phyloP scores from a whole-genome alignment of 2,797 vertebrate genomes.

The Sebastolobus altivelis region DNA sequence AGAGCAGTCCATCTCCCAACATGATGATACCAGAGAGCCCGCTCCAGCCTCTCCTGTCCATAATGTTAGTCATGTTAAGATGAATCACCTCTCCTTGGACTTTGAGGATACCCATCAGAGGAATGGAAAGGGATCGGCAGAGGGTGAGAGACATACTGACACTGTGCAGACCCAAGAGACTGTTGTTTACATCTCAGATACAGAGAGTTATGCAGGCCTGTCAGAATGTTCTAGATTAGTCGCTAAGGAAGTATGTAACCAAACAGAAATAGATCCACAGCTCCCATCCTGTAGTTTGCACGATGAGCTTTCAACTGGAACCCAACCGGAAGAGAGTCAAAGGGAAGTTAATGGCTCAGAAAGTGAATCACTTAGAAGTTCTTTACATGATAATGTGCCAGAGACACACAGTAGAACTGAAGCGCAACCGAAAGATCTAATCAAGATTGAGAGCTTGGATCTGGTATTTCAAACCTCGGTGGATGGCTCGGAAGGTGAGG shows the following conservation, averaged over 20 bases:
- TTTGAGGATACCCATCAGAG: conserved; percentile 9
- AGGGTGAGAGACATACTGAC: not conserved
- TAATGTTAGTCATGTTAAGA: conserved; percentile 31
- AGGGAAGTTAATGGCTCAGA: not conserved
- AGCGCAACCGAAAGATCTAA: conserved; percentile 12
- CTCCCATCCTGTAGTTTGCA: not conserved
- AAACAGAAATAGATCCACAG: conserved; percentile 32
- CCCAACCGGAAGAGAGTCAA: not conserved
- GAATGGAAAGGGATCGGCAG: not conserved
- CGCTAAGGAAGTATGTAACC: conserved; percentile 22
- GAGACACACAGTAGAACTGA: not conserved
- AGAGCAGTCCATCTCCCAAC: conserved; percentile 2
- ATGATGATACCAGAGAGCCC: not conserved
- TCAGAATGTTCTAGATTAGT: conserved; percentile 11
- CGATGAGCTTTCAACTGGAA: conserved; percentile 17
- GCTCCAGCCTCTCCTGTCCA: not conserved
- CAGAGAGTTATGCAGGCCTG: conserved; percentile 12
- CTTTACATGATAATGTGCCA: not conserved
- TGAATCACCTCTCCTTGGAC: conserved; percentile 19
- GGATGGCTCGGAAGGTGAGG: conserved; percentile 55
- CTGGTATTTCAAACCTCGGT: conserved; percentile 66
- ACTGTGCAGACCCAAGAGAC: conserved; percentile 22
- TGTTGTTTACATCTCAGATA: conserved; percentile 30
- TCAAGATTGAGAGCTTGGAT: conserved; percentile 48
- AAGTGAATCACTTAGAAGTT: not conserved